Percentiles rank a stretch among this genome's conserved stretches.
These are phyloP conservation scores for Aphyosemion australe DNA, from an alignment of 2,113 vertebrate species.

Conservation along the genomic window DNA sequence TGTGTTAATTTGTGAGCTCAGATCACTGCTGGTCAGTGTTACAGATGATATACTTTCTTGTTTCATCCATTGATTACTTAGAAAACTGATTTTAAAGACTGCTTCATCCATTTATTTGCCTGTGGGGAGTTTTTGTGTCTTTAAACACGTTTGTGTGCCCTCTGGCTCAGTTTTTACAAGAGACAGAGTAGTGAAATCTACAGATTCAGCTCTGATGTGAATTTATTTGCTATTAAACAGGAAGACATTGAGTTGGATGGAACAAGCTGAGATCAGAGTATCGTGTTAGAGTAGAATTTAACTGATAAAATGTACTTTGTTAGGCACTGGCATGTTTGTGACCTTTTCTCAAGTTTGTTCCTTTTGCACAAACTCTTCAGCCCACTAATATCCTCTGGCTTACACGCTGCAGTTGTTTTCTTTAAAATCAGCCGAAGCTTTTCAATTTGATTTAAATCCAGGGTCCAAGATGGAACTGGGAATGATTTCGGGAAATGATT, in stretches of 20 bases:
- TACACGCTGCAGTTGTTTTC: too few relatives aligned
- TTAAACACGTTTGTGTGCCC: not conserved
- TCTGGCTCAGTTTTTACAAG: too few relatives aligned
- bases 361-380: not conserved
- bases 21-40: not conserved
- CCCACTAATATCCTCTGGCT: not conserved
- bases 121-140: not conserved
- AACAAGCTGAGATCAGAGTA: too few relatives aligned
- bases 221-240: too few relatives aligned
- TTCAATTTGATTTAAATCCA: slow-evolving; percentile 1
- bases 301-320: too few relatives aligned
- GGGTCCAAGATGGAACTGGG: not conserved
- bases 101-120: not conserved
- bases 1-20: too few relatives aligned
- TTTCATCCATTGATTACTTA: not conserved
- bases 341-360: not conserved
- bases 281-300: too few relatives aligned
- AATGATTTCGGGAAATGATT: not conserved
- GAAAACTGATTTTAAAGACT: not conserved
- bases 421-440: not conserved
- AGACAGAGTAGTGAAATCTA: too few relatives aligned
- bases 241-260: too few relatives aligned
- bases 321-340: too few relatives aligned
- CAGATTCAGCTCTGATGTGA: too few relatives aligned
- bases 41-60: too few relatives aligned